A percentile compares a stretch with the other conserved stretches of the same genome.
Conservation (phyloP, 2,888 invertebrate species). For the Tetanocera ferruginea region DNA sequence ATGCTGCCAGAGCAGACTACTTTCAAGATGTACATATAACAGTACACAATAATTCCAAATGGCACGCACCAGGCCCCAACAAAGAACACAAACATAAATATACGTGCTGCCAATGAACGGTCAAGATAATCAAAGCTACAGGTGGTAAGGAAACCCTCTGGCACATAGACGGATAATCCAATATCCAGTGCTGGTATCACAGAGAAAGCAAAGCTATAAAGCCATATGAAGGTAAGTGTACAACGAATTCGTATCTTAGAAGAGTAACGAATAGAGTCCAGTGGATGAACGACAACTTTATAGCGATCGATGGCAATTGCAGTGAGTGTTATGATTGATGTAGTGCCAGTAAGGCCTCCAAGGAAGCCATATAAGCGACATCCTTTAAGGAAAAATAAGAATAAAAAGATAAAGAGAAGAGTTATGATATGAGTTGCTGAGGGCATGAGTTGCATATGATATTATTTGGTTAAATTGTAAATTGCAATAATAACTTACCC, state of each 20-base stretch:
- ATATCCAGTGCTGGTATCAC: slow-evolving; percentile 78
- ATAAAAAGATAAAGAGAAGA: background rate
- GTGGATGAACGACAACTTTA: slow-evolving; percentile 83
- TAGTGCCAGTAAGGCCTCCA: slow-evolving; percentile 85
- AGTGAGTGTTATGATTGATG: slow-evolving; percentile 84
- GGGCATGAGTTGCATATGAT: too few species aligned
- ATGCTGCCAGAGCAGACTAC: slow-evolving; percentile 74
- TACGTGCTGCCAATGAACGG: slow-evolving; percentile 73
- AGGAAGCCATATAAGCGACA: slow-evolving; percentile 85
- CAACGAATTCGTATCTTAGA: slow-evolving; percentile 75
- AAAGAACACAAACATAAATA: slow-evolving; percentile 82
- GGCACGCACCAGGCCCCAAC: slow-evolving; percentile 83
- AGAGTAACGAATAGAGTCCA: slow-evolving; percentile 77
- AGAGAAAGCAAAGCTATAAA: slow-evolving; percentile 80
- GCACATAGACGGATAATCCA: slow-evolving; percentile 82
- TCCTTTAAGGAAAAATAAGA: slow-evolving; percentile 70
- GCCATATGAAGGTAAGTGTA: slow-evolving; percentile 77
- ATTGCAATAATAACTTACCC: slow-evolving; percentile 74
- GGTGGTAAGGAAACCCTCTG: slow-evolving; percentile 86
- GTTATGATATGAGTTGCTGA: too few species aligned
- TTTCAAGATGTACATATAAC: slow-evolving; percentile 79
- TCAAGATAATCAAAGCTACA: slow-evolving; percentile 90
- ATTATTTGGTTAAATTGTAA: too few species aligned
- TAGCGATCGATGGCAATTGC: slow-evolving; percentile 87
- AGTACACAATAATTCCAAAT: slow-evolving; percentile 78